Conservation (phyloP, 2,888 invertebrate genomes). For the Diarsia mendica region DNA sequence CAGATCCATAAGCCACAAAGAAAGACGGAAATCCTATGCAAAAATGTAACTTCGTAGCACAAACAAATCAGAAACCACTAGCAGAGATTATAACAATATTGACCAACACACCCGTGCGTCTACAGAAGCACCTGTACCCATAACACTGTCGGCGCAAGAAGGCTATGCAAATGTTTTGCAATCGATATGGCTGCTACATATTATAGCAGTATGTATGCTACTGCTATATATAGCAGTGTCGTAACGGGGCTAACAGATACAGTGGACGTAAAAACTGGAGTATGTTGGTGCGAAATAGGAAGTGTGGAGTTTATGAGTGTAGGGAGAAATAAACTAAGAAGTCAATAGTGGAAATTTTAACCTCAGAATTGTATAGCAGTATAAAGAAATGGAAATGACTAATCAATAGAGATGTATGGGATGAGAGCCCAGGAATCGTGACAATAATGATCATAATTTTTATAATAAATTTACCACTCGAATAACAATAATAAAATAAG, state of each 20-base stretch:
- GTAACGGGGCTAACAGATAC: constrained; percentile 49
- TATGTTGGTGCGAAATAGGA: constrained; percentile 19
- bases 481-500: constrained; percentile 4
- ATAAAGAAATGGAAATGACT: neutral
- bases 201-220: constrained; percentile 27
- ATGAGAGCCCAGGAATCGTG: no score
- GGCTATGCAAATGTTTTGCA: constrained; percentile 59
- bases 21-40: neutral
- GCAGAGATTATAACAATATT: constrained; percentile 40
- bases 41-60: neutral
- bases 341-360: neutral
- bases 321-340: neutral
- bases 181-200: constrained; percentile 60
- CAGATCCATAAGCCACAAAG: neutral
- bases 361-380: no score
- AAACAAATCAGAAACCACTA: constrained; percentile 4
- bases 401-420: neutral
- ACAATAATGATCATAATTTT: neutral
- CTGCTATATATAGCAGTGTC: constrained; percentile 56
- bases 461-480: neutral
- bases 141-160: constrained; percentile 22
- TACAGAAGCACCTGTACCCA: constrained; percentile 32
- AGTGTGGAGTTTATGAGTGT: constrained; percentile 6
- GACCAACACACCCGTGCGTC: constrained; percentile 27
- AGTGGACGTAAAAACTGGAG: constrained; percentile 49